These are phyloP conservation scores for Vimba vimba DNA, from an alignment of 2,113 vertebrate genomes.

Conservation along the genomic window DNA sequence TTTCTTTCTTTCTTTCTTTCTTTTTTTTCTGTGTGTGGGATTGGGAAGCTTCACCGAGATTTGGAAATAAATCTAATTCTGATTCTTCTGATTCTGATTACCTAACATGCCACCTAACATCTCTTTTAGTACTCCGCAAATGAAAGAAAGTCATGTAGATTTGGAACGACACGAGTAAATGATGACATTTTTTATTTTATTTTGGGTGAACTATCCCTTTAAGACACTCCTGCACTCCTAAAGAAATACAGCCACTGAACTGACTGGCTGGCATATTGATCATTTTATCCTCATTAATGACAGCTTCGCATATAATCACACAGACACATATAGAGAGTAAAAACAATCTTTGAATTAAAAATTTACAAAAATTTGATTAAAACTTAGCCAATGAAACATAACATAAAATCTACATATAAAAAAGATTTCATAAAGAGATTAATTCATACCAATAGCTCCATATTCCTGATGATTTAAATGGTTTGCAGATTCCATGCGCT, in stretches of 20 bases:
- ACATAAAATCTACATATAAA: not conserved
- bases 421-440: not conserved
- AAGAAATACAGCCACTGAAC: not conserved
- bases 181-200: not conserved
- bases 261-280: not conserved
- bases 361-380: not conserved
- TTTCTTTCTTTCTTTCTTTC: no score
- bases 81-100: not conserved
- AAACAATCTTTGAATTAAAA: not conserved
- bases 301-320: not conserved
- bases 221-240: not conserved
- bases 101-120: not conserved
- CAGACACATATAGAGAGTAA: not conserved
- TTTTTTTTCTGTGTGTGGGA: not conserved
- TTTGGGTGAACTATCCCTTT: not conserved
- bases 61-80: not conserved
- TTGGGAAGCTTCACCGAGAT: not conserved
- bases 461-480: conserved; percentile 47
- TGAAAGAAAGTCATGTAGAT: not conserved
- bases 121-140: not conserved
- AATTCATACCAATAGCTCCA: conserved; percentile 53
- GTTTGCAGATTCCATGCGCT: conserved; percentile 43
- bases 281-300: not conserved
- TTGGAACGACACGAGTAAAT: not conserved
- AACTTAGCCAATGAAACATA: not conserved